Evolutionary conservation across 2,888 invertebrate genomes (phyloP).

Genomic region (Operophtera brumata): DNA sequence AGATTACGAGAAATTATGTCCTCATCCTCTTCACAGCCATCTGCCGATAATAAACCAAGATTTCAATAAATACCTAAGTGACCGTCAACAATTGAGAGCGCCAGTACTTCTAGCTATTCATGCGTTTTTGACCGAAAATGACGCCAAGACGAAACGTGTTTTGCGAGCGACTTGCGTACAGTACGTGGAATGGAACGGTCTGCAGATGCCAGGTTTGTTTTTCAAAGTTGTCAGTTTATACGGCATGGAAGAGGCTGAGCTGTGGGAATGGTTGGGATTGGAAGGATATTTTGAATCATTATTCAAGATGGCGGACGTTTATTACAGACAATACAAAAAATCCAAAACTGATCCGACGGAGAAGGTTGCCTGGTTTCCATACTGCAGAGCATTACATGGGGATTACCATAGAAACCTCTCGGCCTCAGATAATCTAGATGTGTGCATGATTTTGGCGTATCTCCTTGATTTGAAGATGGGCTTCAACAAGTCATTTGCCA

Average conservation of each 20-base stretch:
- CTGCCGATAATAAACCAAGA: conserved; percentile 1
- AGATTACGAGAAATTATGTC: conserved; percentile 22
- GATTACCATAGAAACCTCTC: conserved; percentile 16
- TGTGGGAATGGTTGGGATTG: conserved; percentile 17
- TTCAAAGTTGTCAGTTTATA: conserved; percentile 22
- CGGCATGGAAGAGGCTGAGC: conserved; percentile 8
- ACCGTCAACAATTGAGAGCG: not conserved
- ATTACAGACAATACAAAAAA: conserved; percentile 13
- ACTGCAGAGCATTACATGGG: conserved; percentile 11
- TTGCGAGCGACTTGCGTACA: conserved; percentile 22
- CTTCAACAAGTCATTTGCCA: conserved; percentile 13
- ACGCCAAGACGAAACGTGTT: conserved; percentile 18
- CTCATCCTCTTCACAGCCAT: conserved; percentile 13
- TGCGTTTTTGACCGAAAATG: conserved; percentile 17
- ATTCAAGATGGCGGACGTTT: conserved; percentile 7
- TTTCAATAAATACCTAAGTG: not conserved
- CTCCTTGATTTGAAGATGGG: conserved; percentile 26
- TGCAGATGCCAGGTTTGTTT: conserved; percentile 23
- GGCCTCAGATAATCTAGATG: conserved; percentile 1
- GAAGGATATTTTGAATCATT: not conserved
- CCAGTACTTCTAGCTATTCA: conserved; percentile 14
- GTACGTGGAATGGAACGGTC: conserved; percentile 25
- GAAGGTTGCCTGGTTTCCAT: conserved; percentile 21
- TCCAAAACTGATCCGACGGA: conserved; percentile 5
- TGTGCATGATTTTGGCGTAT: conserved; percentile 20